phyloP scores from a whole-genome alignment of 2,113 vertebrate genomes.

The Arizona elegans region DNA sequence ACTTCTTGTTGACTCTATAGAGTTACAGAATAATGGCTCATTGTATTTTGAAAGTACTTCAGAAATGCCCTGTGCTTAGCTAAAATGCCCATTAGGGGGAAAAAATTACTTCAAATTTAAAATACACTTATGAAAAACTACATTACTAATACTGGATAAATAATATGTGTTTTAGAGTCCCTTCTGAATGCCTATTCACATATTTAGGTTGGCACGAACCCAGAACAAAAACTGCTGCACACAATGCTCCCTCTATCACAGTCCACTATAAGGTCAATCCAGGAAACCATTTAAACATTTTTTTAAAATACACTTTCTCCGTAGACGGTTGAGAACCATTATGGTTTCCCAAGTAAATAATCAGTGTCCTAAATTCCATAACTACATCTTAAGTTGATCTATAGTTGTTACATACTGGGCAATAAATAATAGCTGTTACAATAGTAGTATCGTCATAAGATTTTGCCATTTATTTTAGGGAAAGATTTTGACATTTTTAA shows the following conservation, averaged over 20 bases:
- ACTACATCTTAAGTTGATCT: conserved; percentile 63
- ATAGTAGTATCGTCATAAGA: conserved; percentile 52
- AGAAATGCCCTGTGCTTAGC: conserved; percentile 55
- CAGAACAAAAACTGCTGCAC: conserved; percentile 61
- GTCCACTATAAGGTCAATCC: conserved; percentile 64
- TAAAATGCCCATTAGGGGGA: conserved; percentile 52
- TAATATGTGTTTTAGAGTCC: conserved; percentile 68
- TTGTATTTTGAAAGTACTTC: conserved; percentile 47
- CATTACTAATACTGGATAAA: conserved; percentile 66
- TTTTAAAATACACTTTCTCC: conserved; percentile 49
- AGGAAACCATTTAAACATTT: conserved; percentile 66
- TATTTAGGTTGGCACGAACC: conserved; percentile 60
- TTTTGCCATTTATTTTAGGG: conserved; percentile 56
- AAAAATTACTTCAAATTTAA: conserved; percentile 66
- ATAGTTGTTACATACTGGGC: conserved; percentile 59
- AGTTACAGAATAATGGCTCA: conserved; percentile 38
- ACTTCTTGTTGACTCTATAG: conserved; percentile 44
- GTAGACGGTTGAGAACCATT: conserved; percentile 65
- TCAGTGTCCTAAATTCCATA: conserved; percentile 66
- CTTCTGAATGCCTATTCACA: conserved; percentile 67
- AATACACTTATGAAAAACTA: conserved; percentile 65
- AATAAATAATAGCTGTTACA: conserved; percentile 61
- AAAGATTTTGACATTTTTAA: conserved; percentile 48
- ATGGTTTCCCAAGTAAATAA: conserved; percentile 66
- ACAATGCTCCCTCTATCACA: conserved; percentile 63